phyloP scores from a whole-genome alignment of 2,888 invertebrate species.

The Quadroppia sp. region DNA sequence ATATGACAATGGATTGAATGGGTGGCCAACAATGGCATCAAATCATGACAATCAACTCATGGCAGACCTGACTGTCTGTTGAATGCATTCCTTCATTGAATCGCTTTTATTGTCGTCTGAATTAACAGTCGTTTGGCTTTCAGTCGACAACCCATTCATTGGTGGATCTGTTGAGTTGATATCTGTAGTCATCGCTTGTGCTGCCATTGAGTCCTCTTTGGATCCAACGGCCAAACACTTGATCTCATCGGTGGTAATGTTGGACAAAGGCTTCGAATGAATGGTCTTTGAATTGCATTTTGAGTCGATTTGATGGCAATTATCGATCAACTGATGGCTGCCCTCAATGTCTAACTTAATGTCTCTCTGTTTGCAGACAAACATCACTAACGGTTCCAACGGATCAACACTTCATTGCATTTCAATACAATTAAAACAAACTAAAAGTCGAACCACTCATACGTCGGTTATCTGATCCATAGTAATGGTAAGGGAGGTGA shows the following conservation, averaged over 20 bases:
- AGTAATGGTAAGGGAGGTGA: neutral
- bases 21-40: neutral
- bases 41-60: neutral
- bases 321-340: slow-evolving; percentile 5
- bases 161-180: neutral
- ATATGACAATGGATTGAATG: neutral
- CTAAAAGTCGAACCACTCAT: neutral
- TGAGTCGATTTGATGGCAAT: slow-evolving; percentile 2
- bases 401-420: neutral
- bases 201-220: neutral
- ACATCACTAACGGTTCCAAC: neutral
- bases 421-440: neutral
- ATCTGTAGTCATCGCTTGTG: neutral
- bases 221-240: neutral
- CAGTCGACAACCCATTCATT: slow-evolving; percentile 12
- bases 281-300: neutral
- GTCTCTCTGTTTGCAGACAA: neutral
- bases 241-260: neutral
- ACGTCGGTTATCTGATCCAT: neutral
- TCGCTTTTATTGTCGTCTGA: slow-evolving; percentile 32
- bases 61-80: slow-evolving; percentile 44
- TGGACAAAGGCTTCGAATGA: neutral
- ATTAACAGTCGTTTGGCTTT: neutral
- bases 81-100: slow-evolving; percentile 44
- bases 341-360: neutral